Conservation (phyloP, 1,140 invertebrate species). For the Parasteatoda tepidariorum region DNA sequence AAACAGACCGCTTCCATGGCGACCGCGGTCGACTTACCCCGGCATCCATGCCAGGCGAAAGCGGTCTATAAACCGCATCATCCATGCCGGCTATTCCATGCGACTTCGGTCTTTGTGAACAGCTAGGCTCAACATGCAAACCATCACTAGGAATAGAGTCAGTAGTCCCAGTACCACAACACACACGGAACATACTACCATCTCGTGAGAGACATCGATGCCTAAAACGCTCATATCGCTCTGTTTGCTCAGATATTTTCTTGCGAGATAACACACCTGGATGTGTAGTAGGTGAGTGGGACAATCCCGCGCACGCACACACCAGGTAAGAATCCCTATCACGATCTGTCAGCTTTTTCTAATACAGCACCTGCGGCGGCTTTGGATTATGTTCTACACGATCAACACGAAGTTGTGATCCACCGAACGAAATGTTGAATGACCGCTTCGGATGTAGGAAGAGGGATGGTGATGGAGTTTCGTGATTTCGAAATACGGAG, state of each 20-base stretch:
- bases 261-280: not conserved
- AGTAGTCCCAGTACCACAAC: slow-evolving; percentile 48
- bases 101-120: slow-evolving; percentile 39
- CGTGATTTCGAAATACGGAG: slow-evolving; percentile 8
- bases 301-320: slow-evolving; percentile 11
- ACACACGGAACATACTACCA: slow-evolving; percentile 55
- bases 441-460: slow-evolving; percentile 1
- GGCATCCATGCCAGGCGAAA: not conserved
- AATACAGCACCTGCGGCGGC: slow-evolving; percentile 45
- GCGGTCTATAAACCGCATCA: not conserved
- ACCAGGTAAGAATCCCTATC: too few relatives aligned
- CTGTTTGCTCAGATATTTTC: not conserved
- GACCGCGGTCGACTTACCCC: slow-evolving; percentile 38
- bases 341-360: not conserved
- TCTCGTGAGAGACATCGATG: slow-evolving; percentile 26
- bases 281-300: slow-evolving; percentile 4
- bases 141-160: slow-evolving; percentile 46
- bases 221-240: slow-evolving; percentile 20
- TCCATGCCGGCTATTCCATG: not conserved
- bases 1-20: slow-evolving; percentile 33
- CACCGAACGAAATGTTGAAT: not conserved
- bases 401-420: not conserved
- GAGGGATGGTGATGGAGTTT: not conserved
- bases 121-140: slow-evolving; percentile 49
- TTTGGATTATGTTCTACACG: slow-evolving; percentile 7